Conservation (phyloP, 2,888 invertebrate genomes). For the Sussaba pulchella region DNA sequence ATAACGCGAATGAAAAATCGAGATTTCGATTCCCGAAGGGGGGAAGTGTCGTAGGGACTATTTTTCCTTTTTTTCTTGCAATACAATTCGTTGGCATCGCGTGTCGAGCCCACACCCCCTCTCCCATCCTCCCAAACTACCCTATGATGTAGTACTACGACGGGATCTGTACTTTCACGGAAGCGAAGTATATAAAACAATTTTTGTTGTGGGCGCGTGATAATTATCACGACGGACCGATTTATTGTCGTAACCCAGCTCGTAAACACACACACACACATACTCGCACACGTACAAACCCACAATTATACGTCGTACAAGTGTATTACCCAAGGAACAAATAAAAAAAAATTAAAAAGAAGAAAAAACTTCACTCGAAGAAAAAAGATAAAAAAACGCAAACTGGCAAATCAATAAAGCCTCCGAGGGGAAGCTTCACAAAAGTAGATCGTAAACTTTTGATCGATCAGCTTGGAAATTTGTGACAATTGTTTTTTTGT, state of each 20-base stretch:
- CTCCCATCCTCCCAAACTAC: too few relatives aligned
- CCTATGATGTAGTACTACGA: background rate
- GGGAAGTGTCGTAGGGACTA: slow-evolving; percentile 1
- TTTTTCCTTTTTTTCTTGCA: too few relatives aligned
- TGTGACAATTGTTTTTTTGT: too few relatives aligned
- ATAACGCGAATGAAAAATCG: background rate
- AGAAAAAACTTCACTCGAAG: too few relatives aligned
- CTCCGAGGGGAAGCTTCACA: background rate
- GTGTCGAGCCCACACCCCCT: slow-evolving; percentile 11
- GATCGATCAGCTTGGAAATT: too few relatives aligned
- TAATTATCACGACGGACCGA: slow-evolving; percentile 6
- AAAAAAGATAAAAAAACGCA: background rate
- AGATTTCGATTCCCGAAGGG: background rate
- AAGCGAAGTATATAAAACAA: slow-evolving; percentile 14
- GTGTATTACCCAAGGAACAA: too few relatives aligned
- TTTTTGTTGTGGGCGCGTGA: slow-evolving; percentile 19
- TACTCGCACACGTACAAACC: too few relatives aligned
- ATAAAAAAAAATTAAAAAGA: too few relatives aligned
- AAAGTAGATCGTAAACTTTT: too few relatives aligned
- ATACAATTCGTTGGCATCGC: slow-evolving; percentile 19
- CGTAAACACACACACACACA: background rate
- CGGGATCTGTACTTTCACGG: background rate
- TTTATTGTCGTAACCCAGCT: background rate
- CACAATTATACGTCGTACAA: too few relatives aligned
- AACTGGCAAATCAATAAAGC: background rate